Percentiles rank a stretch among this genome's conserved stretches.
Evolutionary conservation across 2,888 invertebrate genomes (phyloP).

Genomic region (Drepana falcataria): DNA sequence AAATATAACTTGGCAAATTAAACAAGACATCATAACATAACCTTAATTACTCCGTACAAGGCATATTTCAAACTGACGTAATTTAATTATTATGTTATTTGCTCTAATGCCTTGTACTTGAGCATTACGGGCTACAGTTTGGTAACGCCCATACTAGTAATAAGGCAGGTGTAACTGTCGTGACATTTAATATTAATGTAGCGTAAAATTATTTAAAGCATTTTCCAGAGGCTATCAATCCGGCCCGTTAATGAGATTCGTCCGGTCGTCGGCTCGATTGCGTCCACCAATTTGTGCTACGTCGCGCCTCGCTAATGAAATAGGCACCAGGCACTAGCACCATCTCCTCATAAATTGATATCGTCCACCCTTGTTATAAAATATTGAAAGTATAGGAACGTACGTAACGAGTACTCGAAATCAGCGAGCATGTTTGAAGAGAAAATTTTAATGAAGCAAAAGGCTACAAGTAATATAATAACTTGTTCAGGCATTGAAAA

Average conservation of each 20-base stretch:
- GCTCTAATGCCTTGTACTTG: neutral
- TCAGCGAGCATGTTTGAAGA: too few species aligned
- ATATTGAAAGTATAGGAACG: too few species aligned
- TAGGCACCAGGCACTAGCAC: slow-evolving; percentile 21
- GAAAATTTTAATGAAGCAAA: too few species aligned
- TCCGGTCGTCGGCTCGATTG: slow-evolving; percentile 51
- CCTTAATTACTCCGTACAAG: too few species aligned
- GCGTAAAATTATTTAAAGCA: slow-evolving; percentile 68
- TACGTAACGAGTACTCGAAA: too few species aligned
- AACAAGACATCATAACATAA: too few species aligned
- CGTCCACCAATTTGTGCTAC: slow-evolving; percentile 65
- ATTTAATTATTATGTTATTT: too few species aligned
- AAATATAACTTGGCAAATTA: too few species aligned
- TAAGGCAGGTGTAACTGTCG: slow-evolving; percentile 29
- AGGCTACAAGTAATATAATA: too few species aligned
- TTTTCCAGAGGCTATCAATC: slow-evolving; percentile 71
- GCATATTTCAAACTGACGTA: too few species aligned
- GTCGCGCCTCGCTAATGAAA: slow-evolving; percentile 63
- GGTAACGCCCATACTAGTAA: slow-evolving; percentile 16
- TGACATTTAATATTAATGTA: slow-evolving; percentile 68
- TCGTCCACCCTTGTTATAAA: slow-evolving; percentile 3
- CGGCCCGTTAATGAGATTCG: slow-evolving; percentile 70
- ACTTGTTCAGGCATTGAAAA: too few species aligned
- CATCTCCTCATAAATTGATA: slow-evolving; percentile 23
- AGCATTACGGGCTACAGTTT: neutral